Conservation (phyloP, 1,140 invertebrate species). For the Nomia melanderi region DNA sequence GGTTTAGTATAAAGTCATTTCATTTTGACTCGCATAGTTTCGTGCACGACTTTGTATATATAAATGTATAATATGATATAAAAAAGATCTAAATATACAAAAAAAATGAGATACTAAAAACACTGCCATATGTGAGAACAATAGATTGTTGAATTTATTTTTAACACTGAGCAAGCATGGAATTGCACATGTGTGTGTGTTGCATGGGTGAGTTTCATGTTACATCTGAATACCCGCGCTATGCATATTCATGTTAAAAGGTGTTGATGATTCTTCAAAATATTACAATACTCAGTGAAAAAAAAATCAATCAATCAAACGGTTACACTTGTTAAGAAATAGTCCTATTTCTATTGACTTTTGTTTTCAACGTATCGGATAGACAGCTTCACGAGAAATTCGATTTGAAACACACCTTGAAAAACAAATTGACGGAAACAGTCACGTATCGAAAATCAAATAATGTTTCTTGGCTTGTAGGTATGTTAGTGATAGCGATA, state of each 20-base stretch:
- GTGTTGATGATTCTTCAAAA: background rate
- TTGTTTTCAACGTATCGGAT: background rate
- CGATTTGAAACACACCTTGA: constrained; percentile 30
- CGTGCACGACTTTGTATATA: background rate
- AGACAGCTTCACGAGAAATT: background rate
- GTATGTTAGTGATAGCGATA: background rate
- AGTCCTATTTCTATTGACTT: background rate
- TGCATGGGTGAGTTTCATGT: background rate
- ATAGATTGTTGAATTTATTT: background rate
- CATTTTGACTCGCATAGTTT: background rate
- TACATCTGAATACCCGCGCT: background rate
- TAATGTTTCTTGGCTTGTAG: too few species aligned
- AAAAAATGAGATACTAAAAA: background rate
- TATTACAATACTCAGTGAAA: background rate
- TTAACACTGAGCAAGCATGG: background rate
- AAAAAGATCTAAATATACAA: background rate
- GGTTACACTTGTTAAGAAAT: background rate
- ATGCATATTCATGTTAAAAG: background rate
- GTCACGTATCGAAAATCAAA: constrained; percentile 3
- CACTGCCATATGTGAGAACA: background rate
- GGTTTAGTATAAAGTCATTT: constrained; percentile 1
- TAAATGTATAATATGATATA: background rate
- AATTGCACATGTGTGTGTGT: too few species aligned
- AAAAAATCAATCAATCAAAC: background rate
- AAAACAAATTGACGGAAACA: background rate